phyloP scores from a whole-genome alignment of 2,888 invertebrate genomes.

The Eilema depressum region DNA sequence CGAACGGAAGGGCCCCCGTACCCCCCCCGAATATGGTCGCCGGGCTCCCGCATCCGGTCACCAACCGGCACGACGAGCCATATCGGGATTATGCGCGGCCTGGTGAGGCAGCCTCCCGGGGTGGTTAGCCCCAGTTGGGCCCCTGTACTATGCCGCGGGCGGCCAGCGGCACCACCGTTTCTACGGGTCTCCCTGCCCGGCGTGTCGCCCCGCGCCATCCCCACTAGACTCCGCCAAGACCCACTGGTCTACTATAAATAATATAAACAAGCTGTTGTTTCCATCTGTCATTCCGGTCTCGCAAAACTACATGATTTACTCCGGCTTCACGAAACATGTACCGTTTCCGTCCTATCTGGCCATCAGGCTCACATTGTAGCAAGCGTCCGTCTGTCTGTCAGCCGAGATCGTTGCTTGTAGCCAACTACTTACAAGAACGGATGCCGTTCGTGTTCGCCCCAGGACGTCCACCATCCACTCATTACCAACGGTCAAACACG shows the following conservation, averaged over 20 bases:
- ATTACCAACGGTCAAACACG: conserved; percentile 62
- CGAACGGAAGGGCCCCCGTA: no score
- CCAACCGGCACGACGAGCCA: no score
- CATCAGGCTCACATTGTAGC: conserved; percentile 52
- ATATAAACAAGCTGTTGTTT: background rate
- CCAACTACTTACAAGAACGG: conserved; percentile 59
- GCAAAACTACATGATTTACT: conserved; percentile 18
- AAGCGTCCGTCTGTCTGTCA: conserved; percentile 68
- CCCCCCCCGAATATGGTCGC: no score
- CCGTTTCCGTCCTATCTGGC: conserved; percentile 52
- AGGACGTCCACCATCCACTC: conserved; percentile 58
- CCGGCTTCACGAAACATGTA: conserved; percentile 33
- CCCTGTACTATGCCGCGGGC: no score
- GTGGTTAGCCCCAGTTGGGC: no score
- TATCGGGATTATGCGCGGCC: no score
- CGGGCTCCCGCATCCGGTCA: no score
- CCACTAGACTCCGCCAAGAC: no score
- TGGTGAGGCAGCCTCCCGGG: no score
- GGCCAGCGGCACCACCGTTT: no score
- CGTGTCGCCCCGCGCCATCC: no score
- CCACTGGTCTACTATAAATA: background rate
- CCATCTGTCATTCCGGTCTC: conserved; percentile 16
- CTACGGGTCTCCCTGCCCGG: no score
- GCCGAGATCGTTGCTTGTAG: conserved; percentile 50
- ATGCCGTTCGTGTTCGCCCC: conserved; percentile 57